A percentile compares a stretch with the other conserved stretches of the same genome.
These are phyloP conservation scores for Salticus scenicus DNA, from an alignment of 2,888 invertebrate species.

Conservation along the genomic window DNA sequence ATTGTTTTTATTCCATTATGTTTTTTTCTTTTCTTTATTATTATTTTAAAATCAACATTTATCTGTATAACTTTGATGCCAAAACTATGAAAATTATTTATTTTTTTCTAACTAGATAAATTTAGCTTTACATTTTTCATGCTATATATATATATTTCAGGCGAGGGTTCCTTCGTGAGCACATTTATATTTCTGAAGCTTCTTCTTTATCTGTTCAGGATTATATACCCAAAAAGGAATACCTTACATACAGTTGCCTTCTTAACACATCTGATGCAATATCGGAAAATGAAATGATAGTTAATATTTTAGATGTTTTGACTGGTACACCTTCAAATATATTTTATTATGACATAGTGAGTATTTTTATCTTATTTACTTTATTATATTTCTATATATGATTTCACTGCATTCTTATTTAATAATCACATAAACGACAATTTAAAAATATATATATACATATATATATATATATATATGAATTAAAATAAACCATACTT, in stretches of 20 bases:
- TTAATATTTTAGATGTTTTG: slow-evolving; percentile 45
- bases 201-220: slow-evolving; percentile 16
- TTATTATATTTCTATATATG: too few relatives aligned
- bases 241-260: slow-evolving; percentile 24
- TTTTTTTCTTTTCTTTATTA: not conserved
- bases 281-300: slow-evolving; percentile 33
- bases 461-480: too few relatives aligned
- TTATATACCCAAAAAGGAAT: slow-evolving; percentile 33
- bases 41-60: not conserved
- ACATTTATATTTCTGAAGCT: slow-evolving; percentile 43
- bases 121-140: not conserved
- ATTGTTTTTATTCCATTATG: too few relatives aligned
- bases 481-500: too few relatives aligned
- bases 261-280: slow-evolving; percentile 15
- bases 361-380: not conserved
- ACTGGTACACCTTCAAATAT: slow-evolving; percentile 47
- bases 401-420: too few relatives aligned
- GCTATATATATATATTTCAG: not conserved
- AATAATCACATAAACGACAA: too few relatives aligned
- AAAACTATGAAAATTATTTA: not conserved
- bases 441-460: too few relatives aligned
- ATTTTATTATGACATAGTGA: slow-evolving; percentile 47
- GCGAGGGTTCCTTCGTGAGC: slow-evolving; percentile 30
- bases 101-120: not conserved
- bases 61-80: not conserved